These are phyloP conservation scores for Yponomeuta evonymella DNA, from an alignment of 2,888 invertebrate genomes.

Conservation along the genomic window DNA sequence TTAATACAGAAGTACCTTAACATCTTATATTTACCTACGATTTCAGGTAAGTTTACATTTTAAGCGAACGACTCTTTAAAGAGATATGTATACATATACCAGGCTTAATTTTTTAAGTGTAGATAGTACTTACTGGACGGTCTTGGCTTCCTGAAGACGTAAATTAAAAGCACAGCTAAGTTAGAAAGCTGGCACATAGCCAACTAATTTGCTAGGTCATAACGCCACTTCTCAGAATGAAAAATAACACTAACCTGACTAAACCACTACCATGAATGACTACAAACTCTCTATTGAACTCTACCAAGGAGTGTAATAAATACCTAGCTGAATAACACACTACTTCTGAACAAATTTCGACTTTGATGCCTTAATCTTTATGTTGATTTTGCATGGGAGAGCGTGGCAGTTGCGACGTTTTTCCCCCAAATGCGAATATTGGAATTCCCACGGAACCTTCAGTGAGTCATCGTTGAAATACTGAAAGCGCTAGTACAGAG, in stretches of 20 bases:
- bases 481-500: not conserved
- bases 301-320: not conserved
- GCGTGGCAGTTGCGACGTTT: not conserved
- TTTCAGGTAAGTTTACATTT: no score
- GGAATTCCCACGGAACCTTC: constrained; percentile 10
- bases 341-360: not conserved
- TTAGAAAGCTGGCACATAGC: constrained; percentile 4
- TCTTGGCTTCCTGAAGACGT: constrained; percentile 8
- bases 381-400: not conserved
- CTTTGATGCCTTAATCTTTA: not conserved
- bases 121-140: not conserved
- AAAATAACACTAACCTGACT: constrained; percentile 10
- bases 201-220: not conserved
- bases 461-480: constrained; percentile 12
- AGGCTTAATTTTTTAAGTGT: no score
- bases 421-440: not conserved
- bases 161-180: constrained; percentile 1
- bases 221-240: constrained; percentile 3
- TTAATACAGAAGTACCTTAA: no score
- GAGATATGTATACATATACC: no score
- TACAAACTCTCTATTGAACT: not conserved
- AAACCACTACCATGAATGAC: constrained; percentile 1
- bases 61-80: no score
- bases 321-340: not conserved
- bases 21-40: no score